Evolutionary conservation across 2,113 vertebrate species (phyloP), one percentile per base, ranked within the genome.

Genomic region (Channa argus): DNA sequence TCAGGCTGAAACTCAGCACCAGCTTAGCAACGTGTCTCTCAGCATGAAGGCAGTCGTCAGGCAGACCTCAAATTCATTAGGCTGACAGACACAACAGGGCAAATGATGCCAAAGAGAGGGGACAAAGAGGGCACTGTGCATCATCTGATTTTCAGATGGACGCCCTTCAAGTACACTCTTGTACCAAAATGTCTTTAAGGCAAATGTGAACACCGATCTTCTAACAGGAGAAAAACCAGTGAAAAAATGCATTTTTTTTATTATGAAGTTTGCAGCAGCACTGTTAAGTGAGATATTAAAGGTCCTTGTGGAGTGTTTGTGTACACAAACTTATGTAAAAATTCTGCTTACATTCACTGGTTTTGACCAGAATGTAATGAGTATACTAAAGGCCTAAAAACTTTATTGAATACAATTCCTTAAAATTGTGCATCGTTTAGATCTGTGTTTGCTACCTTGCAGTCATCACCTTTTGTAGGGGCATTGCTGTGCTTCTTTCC

Each of bases 151-250:
- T 79, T 79, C 53, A 72, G 77, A 52, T 34, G 50, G 47, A 61
- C 49, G 58, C 46, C 69, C 52, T 64, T 67, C 51, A 77, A 69
- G 63, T 73, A 38, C 54, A 47, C 52, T 46, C 38, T 55, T n/a
- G 66, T 47, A 63, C 47, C 50, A 72, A 80, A 76, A 83, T 59
- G 55, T 86, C 81, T 88, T 88, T 92, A 93, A 91, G 88, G 91
- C 90, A 90, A 86, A 89, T 0, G 85, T 89, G 87, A 89, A 85
- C 56, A 84, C 47, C 64, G 82, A 69, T 62, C 36, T 44, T 83
- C 51, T 51, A 66, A 45, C 72, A 50, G 45, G 45, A 73, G 53
- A 75, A 61, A 76, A 24, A 63, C 13, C 11, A 56, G 65, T 14
- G 34, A 55, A 45, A 45, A 68, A 73, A 75, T 38, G n/a, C 62